Base-by-base conservation (phyloP, 1,140 invertebrate genomes). In the Scaptodrosophila lebanonensis region DNA sequence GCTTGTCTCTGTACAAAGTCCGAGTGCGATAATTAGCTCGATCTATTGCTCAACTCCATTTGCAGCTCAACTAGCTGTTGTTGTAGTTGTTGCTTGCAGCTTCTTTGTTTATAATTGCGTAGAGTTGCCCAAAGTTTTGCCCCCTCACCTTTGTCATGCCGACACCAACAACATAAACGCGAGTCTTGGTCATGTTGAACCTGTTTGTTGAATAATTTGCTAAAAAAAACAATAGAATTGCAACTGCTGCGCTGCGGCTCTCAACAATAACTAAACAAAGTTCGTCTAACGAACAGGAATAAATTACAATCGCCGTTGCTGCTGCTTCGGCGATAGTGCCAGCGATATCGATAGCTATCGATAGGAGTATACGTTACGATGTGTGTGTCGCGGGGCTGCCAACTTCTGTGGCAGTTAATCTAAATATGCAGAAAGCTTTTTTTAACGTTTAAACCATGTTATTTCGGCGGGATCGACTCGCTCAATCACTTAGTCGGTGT, bases 91-190 rank as follows among this genome's bases (percentile, higher is more conserved):
- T 49, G 29, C 33, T 36, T 1, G 20, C 2, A 35, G 29, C 29
- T 57, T 33, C 0, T 47, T 8, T 56, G 29, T 22, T 13, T 12
- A 12, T 8, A 9, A 6, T 20, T 15, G 29, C 7, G 27, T 15
- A 29, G 22, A 7, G 40, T 36, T 18, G 6, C 44, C 11, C 35
- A 47, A 51, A 30, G n/a, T 33, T 25, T 45, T 56, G 45, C 53
- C 54, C 27, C 36, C 15, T 43, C 32, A 93, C 92, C 89, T 95
- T 98, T 15, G 97, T 99, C 97, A 99, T 98, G 48, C 97, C 97
- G 65, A 98, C 97, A 56, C 97, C 97, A 65, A 99, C 91, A 48
- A 99, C 96, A 88, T 92, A 99, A 17, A 98, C 96, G 87, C 90
- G 88, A 35, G 60, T 71, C 58, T 85, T 89, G 4, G 82, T 85